Base-by-base conservation (phyloP, 2,113 vertebrate genomes). In the human (Homo sapiens) region DNA sequence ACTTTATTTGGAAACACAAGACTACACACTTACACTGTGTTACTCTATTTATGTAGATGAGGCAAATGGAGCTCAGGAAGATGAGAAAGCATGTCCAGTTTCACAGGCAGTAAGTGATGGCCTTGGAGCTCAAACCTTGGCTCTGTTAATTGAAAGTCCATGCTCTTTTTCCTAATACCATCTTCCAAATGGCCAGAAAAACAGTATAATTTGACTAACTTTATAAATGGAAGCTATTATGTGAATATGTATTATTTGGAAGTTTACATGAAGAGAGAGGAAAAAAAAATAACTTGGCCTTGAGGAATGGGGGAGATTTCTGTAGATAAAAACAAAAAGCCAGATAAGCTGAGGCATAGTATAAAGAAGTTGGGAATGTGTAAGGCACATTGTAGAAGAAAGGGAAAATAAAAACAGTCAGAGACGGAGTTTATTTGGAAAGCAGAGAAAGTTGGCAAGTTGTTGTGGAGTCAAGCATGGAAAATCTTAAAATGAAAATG, bases 401-500 rank as follows among this genome's bases (percentile, higher is more conserved):
- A 85, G 10, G 6, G 0, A 48, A 95, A 43, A 32, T 14, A 84
- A 89, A 89, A 90, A 55, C 10, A 78, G 2, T 18, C 20, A 61
- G 25, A 45, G 61, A n/a, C 8, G 27, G 70, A 78, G 38, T 35
- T 78, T 73, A 52, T 68, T 75, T 87, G 72, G 32, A 93, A 64
- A 66, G 27, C 8, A 88, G 27, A 94, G 76, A 78, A 93, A 64
- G 20, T 27, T 86, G 83, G 45, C 16, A 92, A 73, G 57, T 79
- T 72, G 25, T 50, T 90, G 16, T 72, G 27, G 30, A 90, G 5
- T 93, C 27, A 90, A 52, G 50, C 22, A 82, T 78, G 70, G 85
- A 93, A 92, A 68, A 72, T 55, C 43, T 97, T 68, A 85, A 89
- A 92, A 82, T 79, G 83, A 83, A 79, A 5, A 85, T 61, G 85